These are phyloP conservation scores for Fragum fragum DNA, from an alignment of 2,888 invertebrate species.

Conservation along the genomic window DNA sequence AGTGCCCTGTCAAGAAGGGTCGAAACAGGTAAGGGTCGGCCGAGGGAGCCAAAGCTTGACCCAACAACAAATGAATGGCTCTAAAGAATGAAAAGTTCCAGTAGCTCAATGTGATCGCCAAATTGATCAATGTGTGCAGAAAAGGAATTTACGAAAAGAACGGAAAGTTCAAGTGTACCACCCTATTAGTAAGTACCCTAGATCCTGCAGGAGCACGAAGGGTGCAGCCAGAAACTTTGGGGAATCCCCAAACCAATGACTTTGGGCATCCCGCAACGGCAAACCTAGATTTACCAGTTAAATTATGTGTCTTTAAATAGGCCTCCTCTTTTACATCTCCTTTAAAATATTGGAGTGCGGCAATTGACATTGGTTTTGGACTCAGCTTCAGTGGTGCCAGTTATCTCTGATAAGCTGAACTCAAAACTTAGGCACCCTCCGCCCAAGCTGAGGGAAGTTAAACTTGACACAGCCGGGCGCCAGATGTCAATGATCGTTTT, in stretches of 20 bases:
- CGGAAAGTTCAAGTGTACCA: background rate
- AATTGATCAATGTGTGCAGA: background rate
- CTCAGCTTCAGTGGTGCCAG: slow-evolving; percentile 59
- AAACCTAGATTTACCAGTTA: background rate
- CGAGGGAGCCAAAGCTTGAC: background rate
- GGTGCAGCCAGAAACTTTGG: background rate
- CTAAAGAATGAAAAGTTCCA: no score
- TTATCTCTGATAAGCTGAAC: slow-evolving; percentile 57
- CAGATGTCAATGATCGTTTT: slow-evolving; percentile 48
- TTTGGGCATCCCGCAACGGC: background rate
- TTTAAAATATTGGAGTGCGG: slow-evolving; percentile 17
- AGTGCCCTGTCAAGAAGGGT: slow-evolving; percentile 30
- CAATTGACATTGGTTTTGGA: slow-evolving; percentile 39
- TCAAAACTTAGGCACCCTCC: slow-evolving; percentile 31
- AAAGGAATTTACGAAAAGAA: background rate
- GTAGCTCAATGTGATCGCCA: no score
- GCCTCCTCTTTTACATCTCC: slow-evolving; percentile 22
- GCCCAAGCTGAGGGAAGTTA: slow-evolving; percentile 33
- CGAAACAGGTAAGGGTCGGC: slow-evolving; percentile 19
- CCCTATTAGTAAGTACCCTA: background rate
- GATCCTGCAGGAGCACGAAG: background rate
- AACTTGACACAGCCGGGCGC: slow-evolving; percentile 47
- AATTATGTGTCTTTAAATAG: slow-evolving; percentile 32
- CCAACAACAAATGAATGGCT: background rate
- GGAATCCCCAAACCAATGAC: background rate